Conservation (phyloP, 2,888 invertebrate species). For the Galerucella pusilla region DNA sequence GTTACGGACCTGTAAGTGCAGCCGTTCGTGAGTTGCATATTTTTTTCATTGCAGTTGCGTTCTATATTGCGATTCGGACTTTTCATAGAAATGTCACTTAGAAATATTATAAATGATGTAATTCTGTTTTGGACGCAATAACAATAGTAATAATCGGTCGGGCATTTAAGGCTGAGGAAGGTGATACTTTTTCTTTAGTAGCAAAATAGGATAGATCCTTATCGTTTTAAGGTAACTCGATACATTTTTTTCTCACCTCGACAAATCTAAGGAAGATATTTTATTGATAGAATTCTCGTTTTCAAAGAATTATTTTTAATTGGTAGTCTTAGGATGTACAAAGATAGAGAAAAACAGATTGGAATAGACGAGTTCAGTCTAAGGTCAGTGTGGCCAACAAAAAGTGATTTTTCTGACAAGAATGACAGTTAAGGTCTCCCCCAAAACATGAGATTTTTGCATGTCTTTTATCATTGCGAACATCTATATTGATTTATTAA, state of each 20-base stretch:
- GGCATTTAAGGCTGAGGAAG: slow-evolving; percentile 53
- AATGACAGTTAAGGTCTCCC: too few species aligned
- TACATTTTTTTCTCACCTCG: slow-evolving; percentile 23
- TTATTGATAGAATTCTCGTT: too few species aligned
- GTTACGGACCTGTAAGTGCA: slow-evolving; percentile 54
- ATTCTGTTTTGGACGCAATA: slow-evolving; percentile 57
- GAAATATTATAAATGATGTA: slow-evolving; percentile 64
- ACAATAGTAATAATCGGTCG: slow-evolving; percentile 50
- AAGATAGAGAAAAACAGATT: too few species aligned
- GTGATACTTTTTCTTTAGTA: slow-evolving; percentile 55
- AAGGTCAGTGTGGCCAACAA: too few species aligned
- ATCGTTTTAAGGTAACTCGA: slow-evolving; percentile 34
- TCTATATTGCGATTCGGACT: slow-evolving; percentile 59
- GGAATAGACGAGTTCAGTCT: too few species aligned
- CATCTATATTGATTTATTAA: too few species aligned
- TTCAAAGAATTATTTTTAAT: too few species aligned
- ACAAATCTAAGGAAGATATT: too few species aligned
- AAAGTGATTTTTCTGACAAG: too few species aligned
- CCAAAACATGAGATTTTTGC: too few species aligned
- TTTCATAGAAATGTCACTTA: slow-evolving; percentile 63
- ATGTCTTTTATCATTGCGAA: too few species aligned
- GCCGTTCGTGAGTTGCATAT: slow-evolving; percentile 62
- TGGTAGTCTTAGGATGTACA: too few species aligned
- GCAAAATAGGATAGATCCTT: slow-evolving; percentile 38
- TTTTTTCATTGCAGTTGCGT: slow-evolving; percentile 56